Evolutionary conservation across 2,113 vertebrate species (phyloP), one percentile per base, ranked within the genome.

Genomic region (Pedetes capensis): DNA sequence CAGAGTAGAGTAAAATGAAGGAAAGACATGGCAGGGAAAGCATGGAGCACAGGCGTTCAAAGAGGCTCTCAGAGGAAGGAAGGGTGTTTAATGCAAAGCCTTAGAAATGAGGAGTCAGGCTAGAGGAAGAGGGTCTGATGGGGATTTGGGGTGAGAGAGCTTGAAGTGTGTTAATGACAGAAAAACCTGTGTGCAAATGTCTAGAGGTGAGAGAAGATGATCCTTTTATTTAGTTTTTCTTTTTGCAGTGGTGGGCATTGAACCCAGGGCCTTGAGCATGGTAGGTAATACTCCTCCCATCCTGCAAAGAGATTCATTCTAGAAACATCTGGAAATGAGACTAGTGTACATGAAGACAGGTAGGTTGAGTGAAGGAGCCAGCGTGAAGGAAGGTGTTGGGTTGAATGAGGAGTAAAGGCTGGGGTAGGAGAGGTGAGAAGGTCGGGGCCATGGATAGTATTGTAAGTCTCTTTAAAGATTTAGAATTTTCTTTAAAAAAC

Each of bases 401-500:
- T 42, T 25, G 39, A 29, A 16, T 17, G 22, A 29, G 47, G 82
- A 18, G 37, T 25, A 11, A 84, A 57, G 74, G 25, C 39, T 42
- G 63, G 25, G 6, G 11, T 12, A 2, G 27, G 59, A 23, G 25
- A 9, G 20, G 13, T 16, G 29, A 25, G 16, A 16, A 27, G 44
- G 51, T 42, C n/a, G 29, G n/a, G 51, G 17, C 34, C 12, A 9
- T 1, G 0, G 61, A 4, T 20, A 14, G 2, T 11, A n/a, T 29
- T n/a, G 18, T 23, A 12, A 8, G 42, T n/a, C 20, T 47, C 63
- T n/a, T 17, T 25, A 8, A 34, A 47, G 23, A 44, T n/a, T 85
- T 61, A 34, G 29, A 61, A 29, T 68, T 85, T 55, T 23, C 13
- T 63, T 71, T 47, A 32, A 34, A 63, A 16, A 2, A 29, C 14